A percentile compares a stretch with the other conserved stretches of the same genome.
Evolutionary conservation across 2,797 vertebrate genomes (phyloP).

Genomic region (Lutjanus argentimaculatus): DNA sequence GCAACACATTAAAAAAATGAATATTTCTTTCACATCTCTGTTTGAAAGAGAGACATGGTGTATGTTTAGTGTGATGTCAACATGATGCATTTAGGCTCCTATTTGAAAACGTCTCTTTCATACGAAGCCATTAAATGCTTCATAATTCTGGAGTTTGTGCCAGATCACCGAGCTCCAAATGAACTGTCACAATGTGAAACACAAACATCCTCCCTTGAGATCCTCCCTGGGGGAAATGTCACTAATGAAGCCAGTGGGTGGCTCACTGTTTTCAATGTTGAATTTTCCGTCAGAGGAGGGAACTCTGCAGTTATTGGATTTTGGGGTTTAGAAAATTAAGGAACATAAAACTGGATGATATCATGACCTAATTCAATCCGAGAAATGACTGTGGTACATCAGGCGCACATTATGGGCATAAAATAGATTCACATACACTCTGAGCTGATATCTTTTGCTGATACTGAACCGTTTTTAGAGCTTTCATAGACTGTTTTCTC

Average conservation of each 20-base stretch:
- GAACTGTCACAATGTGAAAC: constrained; percentile 21
- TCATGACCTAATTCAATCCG: constrained; percentile 1
- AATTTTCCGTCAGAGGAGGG: constrained; percentile 6
- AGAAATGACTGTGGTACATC: not conserved
- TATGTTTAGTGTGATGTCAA: not conserved
- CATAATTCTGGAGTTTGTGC: not conserved
- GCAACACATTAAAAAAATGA: no score
- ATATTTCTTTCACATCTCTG: not conserved
- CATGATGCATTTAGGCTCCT: not conserved
- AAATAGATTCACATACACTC: not conserved
- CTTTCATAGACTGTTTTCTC: not conserved
- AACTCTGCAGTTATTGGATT: constrained; percentile 13
- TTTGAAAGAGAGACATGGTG: not conserved
- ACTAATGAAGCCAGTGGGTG: constrained; percentile 30
- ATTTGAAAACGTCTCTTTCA: not conserved
- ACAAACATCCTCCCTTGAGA: constrained; percentile 44
- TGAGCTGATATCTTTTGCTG: not conserved
- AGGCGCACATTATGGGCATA: no score
- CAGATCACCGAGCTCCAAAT: constrained; percentile 17
- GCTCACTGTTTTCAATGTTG: not conserved
- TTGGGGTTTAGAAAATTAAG: constrained; percentile 14
- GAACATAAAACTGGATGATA: not conserved
- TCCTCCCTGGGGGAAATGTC: constrained; percentile 19
- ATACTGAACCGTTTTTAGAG: not conserved
- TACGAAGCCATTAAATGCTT: constrained; percentile 1